A percentile compares a stretch with the other conserved stretches of the same genome.
Conservation (phyloP, 2,797 vertebrate genomes). For the Anniella stebbinsi region DNA sequence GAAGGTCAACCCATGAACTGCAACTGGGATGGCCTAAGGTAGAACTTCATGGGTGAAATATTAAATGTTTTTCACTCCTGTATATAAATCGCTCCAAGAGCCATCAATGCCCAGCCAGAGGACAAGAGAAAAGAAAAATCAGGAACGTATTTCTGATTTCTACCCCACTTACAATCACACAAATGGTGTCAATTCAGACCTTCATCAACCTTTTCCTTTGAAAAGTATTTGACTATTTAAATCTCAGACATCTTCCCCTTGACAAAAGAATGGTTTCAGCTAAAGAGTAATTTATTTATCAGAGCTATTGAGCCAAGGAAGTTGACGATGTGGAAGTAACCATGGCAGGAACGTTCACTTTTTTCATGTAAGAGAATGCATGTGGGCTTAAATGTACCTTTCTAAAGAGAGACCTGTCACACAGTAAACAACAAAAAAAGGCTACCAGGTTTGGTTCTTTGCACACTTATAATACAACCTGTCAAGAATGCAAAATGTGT, state of each 20-base stretch:
- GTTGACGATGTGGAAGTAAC: constrained; percentile 19
- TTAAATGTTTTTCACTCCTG: not conserved
- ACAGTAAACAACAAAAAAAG: not conserved
- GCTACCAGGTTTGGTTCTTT: not conserved
- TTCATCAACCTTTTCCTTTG: not conserved
- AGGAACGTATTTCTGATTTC: not conserved
- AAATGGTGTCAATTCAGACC: not conserved
- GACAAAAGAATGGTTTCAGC: not conserved
- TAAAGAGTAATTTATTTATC: not conserved
- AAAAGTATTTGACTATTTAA: not conserved
- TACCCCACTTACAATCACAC: not conserved
- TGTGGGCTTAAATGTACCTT: not conserved
- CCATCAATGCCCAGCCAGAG: not conserved
- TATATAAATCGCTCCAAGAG: not conserved
- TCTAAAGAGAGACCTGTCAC: not conserved
- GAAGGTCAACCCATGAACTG: not conserved
- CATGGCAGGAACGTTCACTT: constrained; percentile 11
- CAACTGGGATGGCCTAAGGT: not conserved
- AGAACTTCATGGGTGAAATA: not conserved
- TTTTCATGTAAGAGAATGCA: not conserved
- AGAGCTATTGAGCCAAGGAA: constrained; percentile 40
- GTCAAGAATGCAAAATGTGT: constrained; percentile 12
- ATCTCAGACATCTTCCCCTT: not conserved
- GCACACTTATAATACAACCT: constrained; percentile 22
- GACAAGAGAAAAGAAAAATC: not conserved